phyloP scores from a whole-genome alignment of 2,797 vertebrate species.

The Danio aesculapii region DNA sequence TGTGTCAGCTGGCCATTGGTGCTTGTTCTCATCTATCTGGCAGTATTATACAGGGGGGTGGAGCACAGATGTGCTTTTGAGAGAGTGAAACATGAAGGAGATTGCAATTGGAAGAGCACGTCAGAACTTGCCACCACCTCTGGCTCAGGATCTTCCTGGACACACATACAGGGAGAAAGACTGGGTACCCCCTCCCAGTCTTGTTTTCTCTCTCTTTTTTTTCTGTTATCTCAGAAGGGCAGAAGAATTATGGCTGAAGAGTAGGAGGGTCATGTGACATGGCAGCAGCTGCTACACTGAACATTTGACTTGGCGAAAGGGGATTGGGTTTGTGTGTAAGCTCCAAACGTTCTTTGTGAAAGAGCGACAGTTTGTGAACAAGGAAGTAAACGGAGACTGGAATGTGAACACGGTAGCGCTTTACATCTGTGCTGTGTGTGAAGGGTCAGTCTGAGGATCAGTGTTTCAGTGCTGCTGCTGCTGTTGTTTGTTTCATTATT shows the following conservation, averaged over 20 bases:
- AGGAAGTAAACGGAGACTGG: conserved; percentile 53
- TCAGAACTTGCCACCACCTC: conserved; percentile 72
- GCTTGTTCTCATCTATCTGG: conserved; percentile 26
- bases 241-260: conserved; percentile 81
- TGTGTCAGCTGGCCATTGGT: background rate
- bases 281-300: conserved; percentile 83
- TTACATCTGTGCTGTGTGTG: conserved; percentile 50
- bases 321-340: conserved; percentile 78
- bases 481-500: conserved; percentile 78
- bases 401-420: conserved; percentile 23
- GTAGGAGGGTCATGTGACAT: conserved; percentile 73
- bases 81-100: conserved; percentile 31
- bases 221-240: conserved; percentile 79
- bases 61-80: conserved; percentile 35
- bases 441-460: conserved; percentile 12
- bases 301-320: conserved; percentile 76
- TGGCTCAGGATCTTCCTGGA: conserved; percentile 57
- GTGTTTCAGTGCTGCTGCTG: conserved; percentile 36
- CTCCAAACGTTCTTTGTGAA: conserved; percentile 76
- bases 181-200: conserved; percentile 57
- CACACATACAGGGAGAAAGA: conserved; percentile 36
- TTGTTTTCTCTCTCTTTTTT: conserved; percentile 18
- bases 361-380: conserved; percentile 50
- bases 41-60: conserved; percentile 55
- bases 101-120: conserved; percentile 67